phyloP scores from a whole-genome alignment of 2,888 invertebrate species.

The Drosophila hamatofila region DNA sequence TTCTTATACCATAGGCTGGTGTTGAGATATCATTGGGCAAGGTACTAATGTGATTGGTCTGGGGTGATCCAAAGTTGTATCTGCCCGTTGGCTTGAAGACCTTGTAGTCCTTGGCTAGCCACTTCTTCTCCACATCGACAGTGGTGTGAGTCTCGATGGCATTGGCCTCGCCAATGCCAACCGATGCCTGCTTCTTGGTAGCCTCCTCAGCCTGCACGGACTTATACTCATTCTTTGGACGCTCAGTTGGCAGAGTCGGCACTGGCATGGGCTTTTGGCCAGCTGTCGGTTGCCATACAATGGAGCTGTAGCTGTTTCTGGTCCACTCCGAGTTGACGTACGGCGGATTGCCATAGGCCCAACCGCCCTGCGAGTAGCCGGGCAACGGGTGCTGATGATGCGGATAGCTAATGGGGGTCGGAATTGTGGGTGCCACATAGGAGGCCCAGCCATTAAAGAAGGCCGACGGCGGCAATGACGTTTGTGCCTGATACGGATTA shows the following conservation, averaged over 20 bases:
- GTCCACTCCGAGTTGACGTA: conserved; percentile 51
- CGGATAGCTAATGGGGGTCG: conserved; percentile 14
- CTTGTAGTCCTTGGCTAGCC: conserved; percentile 58
- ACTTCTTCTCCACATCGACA: conserved; percentile 56
- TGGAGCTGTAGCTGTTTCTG: conserved; percentile 21
- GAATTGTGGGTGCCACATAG: conserved; percentile 63
- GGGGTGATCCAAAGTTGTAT: conserved; percentile 26
- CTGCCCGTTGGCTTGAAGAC: conserved; percentile 53
- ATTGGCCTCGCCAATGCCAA: conserved; percentile 45
- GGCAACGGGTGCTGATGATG: conserved; percentile 21
- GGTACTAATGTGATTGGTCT: conserved; percentile 89
- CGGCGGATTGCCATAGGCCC: conserved; percentile 52
- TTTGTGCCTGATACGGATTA: conserved; percentile 66
- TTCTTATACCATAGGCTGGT: conserved; percentile 76
- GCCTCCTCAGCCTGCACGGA: conserved; percentile 47
- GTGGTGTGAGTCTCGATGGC: conserved; percentile 34
- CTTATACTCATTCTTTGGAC: conserved; percentile 48
- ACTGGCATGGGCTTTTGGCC: conserved; percentile 31
- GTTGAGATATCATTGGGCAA: conserved; percentile 82
- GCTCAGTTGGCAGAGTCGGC: conserved; percentile 27
- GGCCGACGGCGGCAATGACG: conserved; percentile 68
- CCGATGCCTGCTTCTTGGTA: conserved; percentile 17
- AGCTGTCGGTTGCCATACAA: conserved; percentile 35
- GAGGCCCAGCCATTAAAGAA: conserved; percentile 76
- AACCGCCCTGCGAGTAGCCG: conserved; percentile 26